phyloP scores from a whole-genome alignment of 2,888 invertebrate genomes.

The Germaria angustata region DNA sequence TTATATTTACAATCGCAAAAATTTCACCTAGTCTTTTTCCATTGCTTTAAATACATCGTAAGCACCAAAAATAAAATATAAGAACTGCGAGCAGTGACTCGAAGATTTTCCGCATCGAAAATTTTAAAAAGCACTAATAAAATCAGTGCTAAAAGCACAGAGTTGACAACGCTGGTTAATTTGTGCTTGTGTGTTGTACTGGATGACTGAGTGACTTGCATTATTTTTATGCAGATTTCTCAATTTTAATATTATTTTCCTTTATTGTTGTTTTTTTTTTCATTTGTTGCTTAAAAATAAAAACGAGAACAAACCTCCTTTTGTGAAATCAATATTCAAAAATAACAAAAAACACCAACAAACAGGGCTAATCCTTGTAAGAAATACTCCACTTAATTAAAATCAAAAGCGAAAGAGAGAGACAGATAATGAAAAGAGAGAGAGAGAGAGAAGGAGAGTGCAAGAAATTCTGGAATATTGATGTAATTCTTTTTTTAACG shows the following conservation, averaged over 20 bases:
- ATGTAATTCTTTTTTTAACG: slow-evolving; percentile 53
- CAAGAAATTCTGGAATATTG: background rate
- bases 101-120: no score
- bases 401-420: background rate
- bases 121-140: no score
- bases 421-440: background rate
- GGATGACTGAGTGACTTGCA: slow-evolving; percentile 46
- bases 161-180: background rate
- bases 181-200: background rate
- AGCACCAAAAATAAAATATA: no score
- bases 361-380: slow-evolving; percentile 38
- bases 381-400: background rate
- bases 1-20: no score
- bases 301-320: slow-evolving; percentile 35
- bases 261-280: slow-evolving; percentile 60
- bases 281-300: slow-evolving; percentile 7
- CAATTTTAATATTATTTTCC: slow-evolving; percentile 4
- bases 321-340: slow-evolving; percentile 57
- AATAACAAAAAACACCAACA: slow-evolving; percentile 17
- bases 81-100: no score
- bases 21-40: no score
- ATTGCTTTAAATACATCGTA: no score
- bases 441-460: background rate
- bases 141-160: no score
- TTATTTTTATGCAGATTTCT: slow-evolving; percentile 63